Conservation (phyloP, 2,888 invertebrate genomes). For the Agriopis marginaria region DNA sequence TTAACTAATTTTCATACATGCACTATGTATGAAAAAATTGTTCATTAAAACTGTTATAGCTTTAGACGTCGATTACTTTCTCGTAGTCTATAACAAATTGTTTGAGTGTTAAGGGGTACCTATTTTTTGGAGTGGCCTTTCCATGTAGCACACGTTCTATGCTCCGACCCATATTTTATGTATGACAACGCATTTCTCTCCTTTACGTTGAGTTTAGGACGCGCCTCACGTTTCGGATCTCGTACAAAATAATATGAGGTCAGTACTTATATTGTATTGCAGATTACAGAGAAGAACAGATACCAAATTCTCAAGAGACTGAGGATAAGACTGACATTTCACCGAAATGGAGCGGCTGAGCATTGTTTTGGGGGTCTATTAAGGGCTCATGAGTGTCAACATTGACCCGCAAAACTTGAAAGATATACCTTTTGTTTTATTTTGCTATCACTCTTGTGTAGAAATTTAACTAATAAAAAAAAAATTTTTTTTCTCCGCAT, state of each 20-base stretch:
- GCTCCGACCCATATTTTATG: conserved; percentile 54
- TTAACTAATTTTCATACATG: too few relatives aligned
- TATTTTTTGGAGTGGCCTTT: background rate
- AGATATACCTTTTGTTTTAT: too few relatives aligned
- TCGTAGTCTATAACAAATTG: too few relatives aligned
- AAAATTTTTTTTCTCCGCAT: too few relatives aligned
- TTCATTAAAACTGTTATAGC: too few relatives aligned
- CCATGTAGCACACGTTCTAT: conserved; percentile 14
- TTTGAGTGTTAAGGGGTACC: too few relatives aligned
- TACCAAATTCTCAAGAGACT: background rate
- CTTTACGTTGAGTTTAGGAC: conserved; percentile 49
- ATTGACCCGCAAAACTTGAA: too few relatives aligned
- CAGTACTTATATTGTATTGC: conserved; percentile 53
- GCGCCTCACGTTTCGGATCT: conserved; percentile 59
- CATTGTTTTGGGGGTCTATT: background rate
- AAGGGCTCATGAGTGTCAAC: too few relatives aligned
- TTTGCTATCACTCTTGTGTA: too few relatives aligned
- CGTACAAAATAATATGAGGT: conserved; percentile 60
- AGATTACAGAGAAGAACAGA: conserved; percentile 32
- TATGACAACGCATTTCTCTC: conserved; percentile 52
- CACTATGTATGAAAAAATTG: too few relatives aligned
- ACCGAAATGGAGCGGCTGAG: background rate
- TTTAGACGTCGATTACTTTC: background rate
- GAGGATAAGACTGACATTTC: background rate
- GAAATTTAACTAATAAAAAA: too few relatives aligned